Evolutionary conservation across 2,888 invertebrate species (phyloP).

Genomic region (Amblyjoppa proteus): DNA sequence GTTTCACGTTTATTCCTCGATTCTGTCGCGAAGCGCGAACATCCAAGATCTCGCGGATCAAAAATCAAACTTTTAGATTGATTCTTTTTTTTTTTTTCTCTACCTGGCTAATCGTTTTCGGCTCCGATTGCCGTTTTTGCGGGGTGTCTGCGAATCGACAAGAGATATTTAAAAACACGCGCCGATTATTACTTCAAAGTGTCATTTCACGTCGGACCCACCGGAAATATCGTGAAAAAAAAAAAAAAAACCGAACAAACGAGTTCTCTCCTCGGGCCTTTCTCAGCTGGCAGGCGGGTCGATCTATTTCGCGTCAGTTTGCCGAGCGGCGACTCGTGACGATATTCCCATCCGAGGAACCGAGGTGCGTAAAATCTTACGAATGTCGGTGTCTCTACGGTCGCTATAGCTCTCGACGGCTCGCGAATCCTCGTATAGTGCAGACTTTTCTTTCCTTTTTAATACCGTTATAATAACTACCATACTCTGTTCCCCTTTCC

Average conservation of each 20-base stretch:
- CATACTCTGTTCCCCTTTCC: neutral
- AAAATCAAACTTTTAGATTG: neutral
- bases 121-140: neutral
- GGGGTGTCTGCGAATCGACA: neutral
- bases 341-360: neutral
- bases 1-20: conserved; percentile 16
- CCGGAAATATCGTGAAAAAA: neutral
- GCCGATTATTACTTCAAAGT: neutral
- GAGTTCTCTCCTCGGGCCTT: neutral
- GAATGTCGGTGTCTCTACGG: neutral
- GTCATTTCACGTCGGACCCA: neutral
- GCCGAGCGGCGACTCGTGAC: neutral
- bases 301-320: conserved; percentile 5
- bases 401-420: neutral
- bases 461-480: neutral
- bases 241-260: neutral
- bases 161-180: neutral
- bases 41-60: neutral
- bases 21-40: neutral
- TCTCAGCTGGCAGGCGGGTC: neutral
- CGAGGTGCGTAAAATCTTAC: neutral
- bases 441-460: neutral
- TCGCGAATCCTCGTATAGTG: neutral
- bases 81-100: neutral
- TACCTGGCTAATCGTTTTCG: neutral